Percentiles rank a stretch among this genome's conserved stretches.
Evolutionary conservation across 2,113 vertebrate species (phyloP).

Genomic region (Carettochelys insculpta): DNA sequence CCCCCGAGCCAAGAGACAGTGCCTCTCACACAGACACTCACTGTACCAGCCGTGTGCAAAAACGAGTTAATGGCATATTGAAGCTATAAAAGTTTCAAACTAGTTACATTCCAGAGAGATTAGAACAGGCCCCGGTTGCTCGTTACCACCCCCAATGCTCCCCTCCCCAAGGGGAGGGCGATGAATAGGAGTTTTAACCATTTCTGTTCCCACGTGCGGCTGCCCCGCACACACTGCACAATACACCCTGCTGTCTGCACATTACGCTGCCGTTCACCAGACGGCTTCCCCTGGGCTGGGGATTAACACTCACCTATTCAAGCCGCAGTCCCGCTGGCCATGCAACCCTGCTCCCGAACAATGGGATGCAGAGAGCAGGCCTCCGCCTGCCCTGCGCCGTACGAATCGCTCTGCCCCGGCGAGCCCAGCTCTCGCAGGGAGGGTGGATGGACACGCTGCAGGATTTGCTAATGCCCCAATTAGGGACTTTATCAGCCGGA

Average conservation of each 20-base stretch:
- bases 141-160: constrained; percentile 47
- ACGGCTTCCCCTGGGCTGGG: constrained; percentile 40
- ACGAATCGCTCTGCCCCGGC: neutral
- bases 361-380: constrained; percentile 24
- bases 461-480: neutral
- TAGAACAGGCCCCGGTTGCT: constrained; percentile 72
- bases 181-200: constrained; percentile 74
- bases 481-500: neutral
- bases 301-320: constrained; percentile 63
- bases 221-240: constrained; percentile 57
- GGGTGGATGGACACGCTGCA: neutral
- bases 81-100: constrained; percentile 72
- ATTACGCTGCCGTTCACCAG: constrained; percentile 70
- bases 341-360: constrained; percentile 30
- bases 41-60: neutral
- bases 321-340: constrained; percentile 33
- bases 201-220: constrained; percentile 59
- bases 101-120: constrained; percentile 83
- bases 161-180: neutral
- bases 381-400: neutral
- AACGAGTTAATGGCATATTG: neutral
- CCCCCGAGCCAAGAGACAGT: neutral
- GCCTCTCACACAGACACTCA: constrained; percentile 5
- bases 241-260: constrained; percentile 59
- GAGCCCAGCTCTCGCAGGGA: neutral